Conservation (phyloP, 35 echinoderm and acorn worm genomes). For the Acanthaster planci region DNA sequence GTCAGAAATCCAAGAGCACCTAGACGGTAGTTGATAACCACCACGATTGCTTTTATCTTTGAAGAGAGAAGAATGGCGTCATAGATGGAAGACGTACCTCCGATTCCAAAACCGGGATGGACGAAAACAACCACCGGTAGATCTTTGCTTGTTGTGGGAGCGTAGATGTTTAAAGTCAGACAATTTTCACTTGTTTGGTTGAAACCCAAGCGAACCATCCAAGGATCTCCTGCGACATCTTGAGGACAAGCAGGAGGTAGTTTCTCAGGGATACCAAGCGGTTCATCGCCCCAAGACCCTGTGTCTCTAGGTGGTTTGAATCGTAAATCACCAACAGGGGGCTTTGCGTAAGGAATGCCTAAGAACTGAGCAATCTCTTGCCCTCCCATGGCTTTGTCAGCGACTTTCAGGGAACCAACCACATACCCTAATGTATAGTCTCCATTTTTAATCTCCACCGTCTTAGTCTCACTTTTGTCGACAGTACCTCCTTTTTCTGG, state of each 20-base stretch:
- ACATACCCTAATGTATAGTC: background rate
- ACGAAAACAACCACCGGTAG: constrained; percentile 39
- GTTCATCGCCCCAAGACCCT: constrained; percentile 13
- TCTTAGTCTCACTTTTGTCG: background rate
- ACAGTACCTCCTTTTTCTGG: background rate
- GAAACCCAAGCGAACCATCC: background rate
- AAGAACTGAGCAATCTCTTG: constrained; percentile 28
- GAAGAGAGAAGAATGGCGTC: constrained; percentile 28
- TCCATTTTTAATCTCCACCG: background rate
- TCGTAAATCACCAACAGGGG: constrained; percentile 21
- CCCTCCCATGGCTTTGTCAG: background rate
- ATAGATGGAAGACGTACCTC: background rate
- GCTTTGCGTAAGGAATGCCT: constrained; percentile 54
- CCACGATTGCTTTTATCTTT: constrained; percentile 33
- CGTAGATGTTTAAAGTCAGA: constrained; percentile 50
- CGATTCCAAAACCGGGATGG: constrained; percentile 12
- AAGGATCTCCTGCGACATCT: background rate
- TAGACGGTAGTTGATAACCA: constrained; percentile 50
- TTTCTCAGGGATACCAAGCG: constrained; percentile 32
- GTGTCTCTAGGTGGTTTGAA: constrained; percentile 25
- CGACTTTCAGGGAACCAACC: background rate
- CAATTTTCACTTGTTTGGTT: constrained; percentile 42
- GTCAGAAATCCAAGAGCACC: constrained; percentile 59
- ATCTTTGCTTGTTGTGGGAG: background rate
- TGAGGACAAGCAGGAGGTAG: constrained; percentile 40